A percentile compares a stretch with the other conserved stretches of the same genome.
Conservation (phyloP, 2,797 vertebrate species). For the Hydrolagus colliei region DNA sequence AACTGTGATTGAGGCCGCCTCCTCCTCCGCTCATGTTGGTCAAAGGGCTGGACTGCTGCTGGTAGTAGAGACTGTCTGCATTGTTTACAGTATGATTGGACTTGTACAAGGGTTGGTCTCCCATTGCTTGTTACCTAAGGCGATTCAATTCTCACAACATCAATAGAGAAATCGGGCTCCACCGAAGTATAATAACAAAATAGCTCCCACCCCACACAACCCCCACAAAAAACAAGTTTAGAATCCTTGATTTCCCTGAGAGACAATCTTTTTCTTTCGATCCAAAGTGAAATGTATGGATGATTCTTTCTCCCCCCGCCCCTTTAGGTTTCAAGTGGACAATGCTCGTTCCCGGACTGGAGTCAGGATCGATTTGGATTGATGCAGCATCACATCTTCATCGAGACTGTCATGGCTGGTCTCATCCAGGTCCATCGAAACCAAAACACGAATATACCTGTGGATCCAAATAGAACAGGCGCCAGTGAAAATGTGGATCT, state of each 20-base stretch:
- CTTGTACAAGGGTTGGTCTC: constrained; percentile 72
- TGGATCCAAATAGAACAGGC: background rate
- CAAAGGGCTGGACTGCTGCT: constrained; percentile 56
- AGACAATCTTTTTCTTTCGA: constrained; percentile 33
- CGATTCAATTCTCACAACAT: constrained; percentile 6
- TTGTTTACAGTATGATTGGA: constrained; percentile 56
- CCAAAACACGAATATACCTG: constrained; percentile 8
- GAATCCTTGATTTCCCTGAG: constrained; percentile 61
- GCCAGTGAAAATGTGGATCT: background rate
- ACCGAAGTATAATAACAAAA: background rate
- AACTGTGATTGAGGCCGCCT: constrained; percentile 54
- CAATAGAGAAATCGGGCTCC: background rate
- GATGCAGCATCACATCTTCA: constrained; percentile 48
- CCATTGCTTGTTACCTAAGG: constrained; percentile 58
- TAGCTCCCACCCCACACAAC: constrained; percentile 36
- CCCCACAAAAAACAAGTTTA: constrained; percentile 52
- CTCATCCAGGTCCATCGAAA: background rate
- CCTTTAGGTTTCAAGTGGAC: constrained; percentile 46
- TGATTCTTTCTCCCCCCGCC: constrained; percentile 38
- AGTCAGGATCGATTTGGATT: constrained; percentile 41
- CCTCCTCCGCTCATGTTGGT: constrained; percentile 40
- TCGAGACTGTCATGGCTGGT: background rate
- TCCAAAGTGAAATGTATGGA: constrained; percentile 29
- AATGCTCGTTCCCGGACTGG: constrained; percentile 42
- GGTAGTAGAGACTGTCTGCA: constrained; percentile 62